phyloP scores from a whole-genome alignment of 2,888 invertebrate species.

The Drosophila maculinotata region DNA sequence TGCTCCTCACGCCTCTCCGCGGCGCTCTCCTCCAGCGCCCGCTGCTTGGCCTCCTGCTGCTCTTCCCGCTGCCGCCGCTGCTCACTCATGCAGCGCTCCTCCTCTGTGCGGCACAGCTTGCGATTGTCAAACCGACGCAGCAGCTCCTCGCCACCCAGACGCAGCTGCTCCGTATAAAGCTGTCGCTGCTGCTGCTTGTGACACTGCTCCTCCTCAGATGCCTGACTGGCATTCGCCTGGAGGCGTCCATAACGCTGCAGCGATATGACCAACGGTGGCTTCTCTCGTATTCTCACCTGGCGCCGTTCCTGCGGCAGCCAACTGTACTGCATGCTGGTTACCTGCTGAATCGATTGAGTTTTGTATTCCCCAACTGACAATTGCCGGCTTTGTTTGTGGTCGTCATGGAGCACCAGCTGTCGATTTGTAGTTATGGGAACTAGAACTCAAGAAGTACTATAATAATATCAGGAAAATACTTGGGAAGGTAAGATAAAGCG shows the following conservation, averaged over 20 bases:
- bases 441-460: no score
- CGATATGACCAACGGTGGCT: conserved; percentile 75
- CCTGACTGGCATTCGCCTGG: conserved; percentile 50
- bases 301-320: conserved; percentile 69
- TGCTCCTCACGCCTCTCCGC: conserved; percentile 84
- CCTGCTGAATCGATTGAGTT: conserved; percentile 10
- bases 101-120: conserved; percentile 52
- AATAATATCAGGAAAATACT: no score
- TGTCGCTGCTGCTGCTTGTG: conserved; percentile 47
- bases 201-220: conserved; percentile 31
- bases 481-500: no score
- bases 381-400: conserved; percentile 19
- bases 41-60: conserved; percentile 25
- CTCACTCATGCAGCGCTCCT: conserved; percentile 58
- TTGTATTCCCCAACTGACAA: not conserved
- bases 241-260: conserved; percentile 57
- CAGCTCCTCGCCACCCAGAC: conserved; percentile 60
- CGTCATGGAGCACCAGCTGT: conserved; percentile 9
- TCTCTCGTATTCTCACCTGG: conserved; percentile 47
- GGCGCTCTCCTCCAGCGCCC: conserved; percentile 45
- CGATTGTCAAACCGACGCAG: conserved; percentile 51
- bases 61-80: conserved; percentile 25
- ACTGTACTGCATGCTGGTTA: conserved; percentile 59
- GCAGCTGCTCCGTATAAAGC: conserved; percentile 47
- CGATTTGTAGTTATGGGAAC: conserved; percentile 4